Evolutionary conservation across 2,797 vertebrate species (phyloP), one percentile per base, ranked within the genome.

Genomic region (Anniella stebbinsi): DNA sequence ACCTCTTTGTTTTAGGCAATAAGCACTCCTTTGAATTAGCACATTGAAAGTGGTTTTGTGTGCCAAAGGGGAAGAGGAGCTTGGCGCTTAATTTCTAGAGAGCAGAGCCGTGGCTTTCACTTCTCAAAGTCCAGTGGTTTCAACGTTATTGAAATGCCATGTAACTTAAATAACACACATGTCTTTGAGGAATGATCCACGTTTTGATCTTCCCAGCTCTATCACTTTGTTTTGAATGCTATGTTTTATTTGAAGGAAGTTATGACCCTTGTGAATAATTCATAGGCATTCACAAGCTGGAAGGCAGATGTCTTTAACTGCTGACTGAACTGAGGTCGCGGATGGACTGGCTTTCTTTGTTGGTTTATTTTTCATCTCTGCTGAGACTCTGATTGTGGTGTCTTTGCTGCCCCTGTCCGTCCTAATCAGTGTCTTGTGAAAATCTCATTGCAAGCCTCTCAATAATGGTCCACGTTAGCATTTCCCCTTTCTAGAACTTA

Each of bases 331-430:
- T 0, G 87, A 89, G 94, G 91, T 97, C 93, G 94, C 86, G 86
- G 87, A 86, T 93, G 82, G 91, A 91, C 92, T 90, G 89, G 45
- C n/a, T 85, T 96, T n/a, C n/a, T 95, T 94, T 94, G 87, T 94
- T 80, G 93, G 91, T 81, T 69, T 91, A 86, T 89, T 91, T 92
- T 45, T 84, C 87, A 78, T 87, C 89, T 93, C 90, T 92, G 80
- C 93, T 88, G 89, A 91, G 81, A 88, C 72, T 5, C 91, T 95
- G 88, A 87, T 66, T 91, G 92, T 90, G 78, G 78, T 93, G 15
- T 51, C 82, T 92, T 11, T 88, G 86, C 86, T 93, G 93, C 88
- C 89, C 86, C 80, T 84, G 84, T 91, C 92, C 82, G 84, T 73
- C 2, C 82, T 84, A 80, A 88, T 89, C 91, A 83, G 48, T 30